Conservation (phyloP, 30 jellyfish, hydroid and myxozoan species). For the Aurelia coerulea region DNA sequence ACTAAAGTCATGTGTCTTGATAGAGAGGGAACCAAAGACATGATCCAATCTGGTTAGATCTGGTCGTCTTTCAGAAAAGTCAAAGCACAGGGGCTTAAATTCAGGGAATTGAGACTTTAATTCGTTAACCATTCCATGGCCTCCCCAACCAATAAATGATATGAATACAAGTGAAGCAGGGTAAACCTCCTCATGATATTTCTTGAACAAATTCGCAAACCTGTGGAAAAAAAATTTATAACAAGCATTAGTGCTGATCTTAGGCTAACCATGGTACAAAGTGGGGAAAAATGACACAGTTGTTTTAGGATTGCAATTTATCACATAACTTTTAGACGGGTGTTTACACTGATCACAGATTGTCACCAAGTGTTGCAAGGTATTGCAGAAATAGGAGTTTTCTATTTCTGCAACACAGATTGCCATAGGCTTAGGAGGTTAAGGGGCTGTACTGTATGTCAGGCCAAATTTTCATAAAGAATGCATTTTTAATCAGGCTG, state of each 20-base stretch:
- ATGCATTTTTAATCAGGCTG: too few relatives aligned
- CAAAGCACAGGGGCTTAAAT: conserved; percentile 50
- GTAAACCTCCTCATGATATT: conserved; percentile 57
- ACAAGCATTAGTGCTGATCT: not conserved
- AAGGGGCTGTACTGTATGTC: too few relatives aligned
- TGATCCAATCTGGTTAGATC: conserved; percentile 62
- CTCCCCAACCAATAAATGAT: conserved; percentile 5
- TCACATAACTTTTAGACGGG: too few relatives aligned
- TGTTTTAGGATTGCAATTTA: too few relatives aligned
- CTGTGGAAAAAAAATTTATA: not conserved
- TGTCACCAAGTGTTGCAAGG: too few relatives aligned
- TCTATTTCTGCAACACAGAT: too few relatives aligned
- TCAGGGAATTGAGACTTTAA: conserved; percentile 14
- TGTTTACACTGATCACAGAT: too few relatives aligned
- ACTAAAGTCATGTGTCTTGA: not conserved
- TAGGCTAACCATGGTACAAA: not conserved
- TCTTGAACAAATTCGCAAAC: conserved; percentile 51
- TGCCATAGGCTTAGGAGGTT: too few relatives aligned
- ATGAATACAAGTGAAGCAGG: conserved; percentile 65
- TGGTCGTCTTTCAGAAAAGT: conserved; percentile 45
- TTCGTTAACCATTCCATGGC: conserved; percentile 10
- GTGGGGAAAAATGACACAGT: too few relatives aligned
- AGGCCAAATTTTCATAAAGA: too few relatives aligned
- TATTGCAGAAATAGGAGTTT: too few relatives aligned
- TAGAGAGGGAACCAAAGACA: conserved; percentile 29